Evolutionary conservation across 2,797 vertebrate species (phyloP), one percentile per base, ranked within the genome.

Genomic region (Babyrousa celebensis): DNA sequence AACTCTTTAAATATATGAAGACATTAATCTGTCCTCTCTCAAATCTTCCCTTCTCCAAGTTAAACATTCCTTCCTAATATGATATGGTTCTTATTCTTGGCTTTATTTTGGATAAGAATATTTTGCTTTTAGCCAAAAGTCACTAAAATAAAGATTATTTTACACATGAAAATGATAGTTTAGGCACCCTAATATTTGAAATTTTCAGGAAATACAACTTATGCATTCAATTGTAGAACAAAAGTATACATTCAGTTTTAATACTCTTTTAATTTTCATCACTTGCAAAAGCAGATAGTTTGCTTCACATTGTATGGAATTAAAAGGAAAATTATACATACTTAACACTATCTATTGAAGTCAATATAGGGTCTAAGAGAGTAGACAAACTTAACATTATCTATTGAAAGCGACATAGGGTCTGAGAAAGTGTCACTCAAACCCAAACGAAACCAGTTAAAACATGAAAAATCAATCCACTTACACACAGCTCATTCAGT

Each of bases 1-100:
- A 95, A 94, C 29, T 85, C 65, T 86, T 60, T 20, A 92, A 72
- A 80, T 91, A 86, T 74, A 29, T 96, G 48, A 96, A 95, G 65
- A 79, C 52, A 92, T 9, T 5, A 85, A 36, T 96, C 75, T 92
- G 23, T 68, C 29, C 63, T 94, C 43, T 92, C 32, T 92, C 36
- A 92, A 85, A 67, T 89, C 80, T 93, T 96, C 65, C 62, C 40
- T 95, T 92, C 84, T 85, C 12, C 90, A 75, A 32, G 36, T 92
- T 95, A 85, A 91, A 93, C 23, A 75, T 65, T 89, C 25, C 77
- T 85, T 80, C 29, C 72, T 92, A 80, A 75, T 77, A 94, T 80
- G 23, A n/a, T 12, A 85, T 63, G 5, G 17, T 71, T 71, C n/a
- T 84, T 95, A 16, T 56, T 65, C 20, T 83, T 79, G 17, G 6